These are phyloP conservation scores for Lepidotrigona ventralis DNA, from an alignment of 1,140 invertebrate genomes.

Conservation along the genomic window DNA sequence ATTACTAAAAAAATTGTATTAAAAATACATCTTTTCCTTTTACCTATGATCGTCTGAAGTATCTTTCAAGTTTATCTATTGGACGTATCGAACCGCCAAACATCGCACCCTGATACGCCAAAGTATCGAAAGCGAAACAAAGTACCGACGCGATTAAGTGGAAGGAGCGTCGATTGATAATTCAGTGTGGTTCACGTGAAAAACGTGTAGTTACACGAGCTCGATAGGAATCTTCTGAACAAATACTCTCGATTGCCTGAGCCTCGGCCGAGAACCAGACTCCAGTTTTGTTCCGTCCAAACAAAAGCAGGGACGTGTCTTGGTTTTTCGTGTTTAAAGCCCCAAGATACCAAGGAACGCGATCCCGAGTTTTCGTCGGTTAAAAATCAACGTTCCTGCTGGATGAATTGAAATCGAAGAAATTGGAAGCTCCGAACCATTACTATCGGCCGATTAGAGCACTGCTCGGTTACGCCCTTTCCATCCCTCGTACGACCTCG, in stretches of 20 bases:
- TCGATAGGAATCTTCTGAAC: slow-evolving; percentile 41
- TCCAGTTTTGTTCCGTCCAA: slow-evolving; percentile 16
- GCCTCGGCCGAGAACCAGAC: slow-evolving; percentile 25
- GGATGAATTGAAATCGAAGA: background rate
- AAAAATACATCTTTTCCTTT: background rate
- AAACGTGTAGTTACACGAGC: slow-evolving; percentile 5
- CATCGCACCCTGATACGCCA: background rate
- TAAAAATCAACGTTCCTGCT: background rate
- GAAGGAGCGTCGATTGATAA: slow-evolving; percentile 9
- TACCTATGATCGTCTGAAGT: background rate
- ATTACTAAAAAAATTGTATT: background rate
- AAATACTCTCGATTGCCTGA: slow-evolving; percentile 20
- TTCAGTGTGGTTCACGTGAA: slow-evolving; percentile 15
- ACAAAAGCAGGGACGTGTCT: slow-evolving; percentile 47
- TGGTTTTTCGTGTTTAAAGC: slow-evolving; percentile 27
- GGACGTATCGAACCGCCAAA: background rate
- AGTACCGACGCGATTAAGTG: slow-evolving; percentile 24
- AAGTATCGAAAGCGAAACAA: slow-evolving; percentile 14
- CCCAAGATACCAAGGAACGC: too few relatives aligned
- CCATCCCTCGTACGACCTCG: background rate
- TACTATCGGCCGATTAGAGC: slow-evolving; percentile 17
- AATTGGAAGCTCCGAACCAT: background rate
- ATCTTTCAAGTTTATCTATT: background rate
- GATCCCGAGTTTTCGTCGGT: background rate
- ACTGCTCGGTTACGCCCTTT: slow-evolving; percentile 14